These are phyloP conservation scores for Acleris sparsana DNA, from an alignment of 2,888 invertebrate genomes.

Conservation along the genomic window DNA sequence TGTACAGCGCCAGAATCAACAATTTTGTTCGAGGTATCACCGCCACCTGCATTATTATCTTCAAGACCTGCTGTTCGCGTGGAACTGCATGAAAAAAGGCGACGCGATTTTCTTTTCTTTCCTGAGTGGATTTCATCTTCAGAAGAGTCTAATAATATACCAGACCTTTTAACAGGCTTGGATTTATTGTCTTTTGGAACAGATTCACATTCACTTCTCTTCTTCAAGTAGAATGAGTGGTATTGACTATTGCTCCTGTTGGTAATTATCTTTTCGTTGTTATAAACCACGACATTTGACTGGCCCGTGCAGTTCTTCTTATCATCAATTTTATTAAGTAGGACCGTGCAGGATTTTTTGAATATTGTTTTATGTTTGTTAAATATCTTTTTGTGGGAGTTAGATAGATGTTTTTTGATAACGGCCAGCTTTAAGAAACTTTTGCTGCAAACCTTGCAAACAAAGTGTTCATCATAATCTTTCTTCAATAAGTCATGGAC, in stretches of 20 bases:
- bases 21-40: not conserved
- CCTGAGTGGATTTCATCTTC: conserved; percentile 44
- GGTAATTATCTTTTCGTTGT: conserved; percentile 53
- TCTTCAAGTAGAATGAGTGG: conserved; percentile 50
- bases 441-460: conserved; percentile 54
- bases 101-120: conserved; percentile 45
- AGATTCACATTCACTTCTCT: not conserved
- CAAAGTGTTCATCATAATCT: conserved; percentile 48
- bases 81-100: conserved; percentile 54
- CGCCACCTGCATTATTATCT: conserved; percentile 12
- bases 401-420: conserved; percentile 13
- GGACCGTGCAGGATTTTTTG: conserved; percentile 49
- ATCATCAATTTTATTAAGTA: conserved; percentile 55
- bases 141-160: conserved; percentile 42
- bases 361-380: conserved; percentile 46
- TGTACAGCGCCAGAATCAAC: not conserved
- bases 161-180: conserved; percentile 38
- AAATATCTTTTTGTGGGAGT: conserved; percentile 38
- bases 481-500: conserved; percentile 43
- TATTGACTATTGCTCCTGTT: conserved; percentile 47
- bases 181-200: conserved; percentile 8
- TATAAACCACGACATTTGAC: conserved; percentile 53
- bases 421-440: conserved; percentile 6
- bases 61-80: conserved; percentile 49
- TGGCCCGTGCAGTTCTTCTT: conserved; percentile 59